Percentiles rank a stretch among this genome's conserved stretches.
phyloP scores from a whole-genome alignment of 64 coral and sea anemone genomes.

The Stylophora pistillata region DNA sequence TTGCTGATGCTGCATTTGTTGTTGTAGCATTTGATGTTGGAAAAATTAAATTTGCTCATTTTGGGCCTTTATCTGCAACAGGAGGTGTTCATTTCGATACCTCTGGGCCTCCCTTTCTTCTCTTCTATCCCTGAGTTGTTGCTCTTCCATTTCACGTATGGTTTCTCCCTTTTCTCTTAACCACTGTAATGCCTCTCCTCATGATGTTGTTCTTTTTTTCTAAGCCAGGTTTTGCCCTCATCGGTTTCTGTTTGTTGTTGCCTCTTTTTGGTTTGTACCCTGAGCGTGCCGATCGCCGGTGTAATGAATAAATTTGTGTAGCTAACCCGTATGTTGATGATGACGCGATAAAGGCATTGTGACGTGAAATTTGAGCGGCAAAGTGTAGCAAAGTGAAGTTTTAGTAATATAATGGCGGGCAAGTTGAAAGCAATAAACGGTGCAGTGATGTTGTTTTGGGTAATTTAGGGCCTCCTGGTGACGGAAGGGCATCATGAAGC shows the following conservation, averaged over 20 bases:
- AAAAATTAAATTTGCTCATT: conserved; percentile 8
- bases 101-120: conserved; percentile 12
- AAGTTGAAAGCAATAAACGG: too few relatives aligned
- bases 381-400: too few relatives aligned
- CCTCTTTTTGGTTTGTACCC: conserved; percentile 26
- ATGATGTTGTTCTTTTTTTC: conserved; percentile 18
- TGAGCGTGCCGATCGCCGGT: too few relatives aligned
- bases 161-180: conserved; percentile 32
- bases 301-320: too few relatives aligned
- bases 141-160: conserved; percentile 5
- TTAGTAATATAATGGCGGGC: too few relatives aligned
- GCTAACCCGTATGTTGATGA: too few relatives aligned
- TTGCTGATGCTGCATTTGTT: too few relatives aligned
- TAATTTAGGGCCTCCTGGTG: too few relatives aligned
- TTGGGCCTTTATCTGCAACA: background rate
- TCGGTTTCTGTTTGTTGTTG: background rate
- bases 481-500: too few relatives aligned
- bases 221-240: background rate
- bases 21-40: background rate
- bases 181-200: conserved; percentile 35
- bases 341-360: too few relatives aligned
- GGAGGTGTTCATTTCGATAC: conserved; percentile 21
- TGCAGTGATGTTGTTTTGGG: too few relatives aligned
- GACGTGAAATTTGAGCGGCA: too few relatives aligned
- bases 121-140: conserved; percentile 23